phyloP scores from a whole-genome alignment of 2,888 invertebrate genomes.

The Acronicta leporina region DNA sequence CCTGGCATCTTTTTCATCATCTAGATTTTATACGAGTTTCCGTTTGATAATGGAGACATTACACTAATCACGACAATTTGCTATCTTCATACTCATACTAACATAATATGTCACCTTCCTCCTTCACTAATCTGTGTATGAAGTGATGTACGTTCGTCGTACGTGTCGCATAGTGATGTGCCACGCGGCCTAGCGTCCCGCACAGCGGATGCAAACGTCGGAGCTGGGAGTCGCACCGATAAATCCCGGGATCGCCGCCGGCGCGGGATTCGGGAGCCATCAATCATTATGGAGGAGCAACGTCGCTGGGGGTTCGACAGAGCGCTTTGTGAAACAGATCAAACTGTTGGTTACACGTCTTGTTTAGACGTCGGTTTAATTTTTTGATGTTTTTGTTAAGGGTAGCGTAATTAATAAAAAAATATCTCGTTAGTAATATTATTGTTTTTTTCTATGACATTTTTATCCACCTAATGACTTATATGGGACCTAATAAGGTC shows the following conservation, averaged over 20 bases:
- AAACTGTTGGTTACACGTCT: conserved; percentile 49
- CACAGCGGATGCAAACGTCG: conserved; percentile 78
- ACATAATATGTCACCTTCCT: conserved; percentile 11
- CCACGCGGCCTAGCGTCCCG: conserved; percentile 49
- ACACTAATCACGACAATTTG: not conserved
- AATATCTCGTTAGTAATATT: no score
- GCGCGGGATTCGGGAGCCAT: conserved; percentile 85
- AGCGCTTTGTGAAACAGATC: conserved; percentile 48
- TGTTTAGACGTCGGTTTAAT: conserved; percentile 23
- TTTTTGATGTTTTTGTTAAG: conserved; percentile 11
- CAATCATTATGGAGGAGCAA: conserved; percentile 81
- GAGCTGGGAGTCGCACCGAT: conserved; percentile 77
- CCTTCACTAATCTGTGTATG: conserved; percentile 32
- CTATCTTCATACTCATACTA: not conserved
- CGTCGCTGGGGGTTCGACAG: conserved; percentile 74
- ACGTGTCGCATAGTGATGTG: conserved; percentile 46
- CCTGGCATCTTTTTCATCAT: not conserved
- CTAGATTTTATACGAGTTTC: not conserved
- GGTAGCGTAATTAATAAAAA: not conserved
- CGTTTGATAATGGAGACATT: not conserved
- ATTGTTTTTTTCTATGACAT: no score
- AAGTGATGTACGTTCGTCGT: conserved; percentile 40
- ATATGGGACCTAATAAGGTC: no score
- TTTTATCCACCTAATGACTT: no score
- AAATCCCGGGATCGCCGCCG: conserved; percentile 85